Evolutionary conservation across 2,888 invertebrate genomes (phyloP), one percentile per base, ranked within the genome.

Genomic region (Lordiphosa fenestrarum): DNA sequence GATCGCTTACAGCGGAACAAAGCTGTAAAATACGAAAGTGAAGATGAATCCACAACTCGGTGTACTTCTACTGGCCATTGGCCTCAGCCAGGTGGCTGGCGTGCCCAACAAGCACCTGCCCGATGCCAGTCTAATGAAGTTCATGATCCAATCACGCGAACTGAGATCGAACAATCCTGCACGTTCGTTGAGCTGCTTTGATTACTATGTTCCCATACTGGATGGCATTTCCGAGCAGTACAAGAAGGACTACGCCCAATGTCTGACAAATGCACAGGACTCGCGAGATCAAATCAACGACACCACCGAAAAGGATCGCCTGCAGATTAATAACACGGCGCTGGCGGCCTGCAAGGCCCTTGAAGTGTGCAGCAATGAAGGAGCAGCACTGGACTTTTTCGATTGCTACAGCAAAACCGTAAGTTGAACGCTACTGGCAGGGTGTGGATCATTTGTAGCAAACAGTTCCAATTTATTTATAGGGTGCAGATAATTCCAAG

Each of bases 141-240:
- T 77, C 46, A 71, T 88, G 69, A 64, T 81, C 30, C 60, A 70
- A 12, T 69, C 88, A 0, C 72, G 71, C 19, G 71, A 58, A 6
- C 0, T 66, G 1, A 51, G 48, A 12, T 53, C 57, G 19, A 46
- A 35, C 7, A 59, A 73, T 53, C 65, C 80, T 0, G 33, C 9
- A 0, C 25, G 25, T 7, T 25, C 25, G 25, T 25, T 25, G 25
- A 7, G 25, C 25, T 87, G 88, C 44, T 75, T 87, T 15, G 51
- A 50, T 9, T 67, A 60, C 25, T 88, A 86, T 46, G 3, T 75
- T 1, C 74, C 81, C 0, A 0, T 53, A 6, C 13, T 86, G 3
- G 66, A 63, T 36, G 48, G 36, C 0, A 23, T 64, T 2, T 7
- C 37, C 1, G 47, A 56, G 0, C n/a, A 55, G 0, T 87, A 73